phyloP scores from a whole-genome alignment of 1,140 invertebrate species.

The Aleiodes sp. region DNA sequence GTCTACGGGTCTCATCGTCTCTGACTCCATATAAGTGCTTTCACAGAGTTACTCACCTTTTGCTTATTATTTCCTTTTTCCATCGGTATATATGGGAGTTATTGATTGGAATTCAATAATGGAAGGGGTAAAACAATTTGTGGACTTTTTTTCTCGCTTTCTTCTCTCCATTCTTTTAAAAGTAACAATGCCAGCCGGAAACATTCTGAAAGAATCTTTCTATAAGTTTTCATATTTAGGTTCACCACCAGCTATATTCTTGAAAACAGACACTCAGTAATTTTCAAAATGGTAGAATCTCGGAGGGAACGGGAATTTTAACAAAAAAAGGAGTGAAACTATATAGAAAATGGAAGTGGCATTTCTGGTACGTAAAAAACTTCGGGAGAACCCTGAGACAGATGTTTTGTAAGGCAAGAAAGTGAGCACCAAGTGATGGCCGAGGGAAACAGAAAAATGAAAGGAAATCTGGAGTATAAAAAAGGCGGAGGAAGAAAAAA shows the following conservation, averaged over 20 bases:
- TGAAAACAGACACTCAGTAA: neutral
- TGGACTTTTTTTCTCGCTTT: no score
- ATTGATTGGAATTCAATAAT: neutral
- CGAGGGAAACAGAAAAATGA: constrained; percentile 10
- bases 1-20: neutral
- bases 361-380: neutral
- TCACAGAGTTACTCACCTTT: neutral
- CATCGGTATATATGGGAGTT: neutral
- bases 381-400: neutral
- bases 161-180: no score
- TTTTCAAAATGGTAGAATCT: neutral
- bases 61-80: neutral
- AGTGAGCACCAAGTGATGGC: neutral
- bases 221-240: no score
- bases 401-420: constrained; percentile 10
- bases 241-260: no score
- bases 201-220: no score
- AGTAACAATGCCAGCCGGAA: no score
- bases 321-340: neutral
- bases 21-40: neutral
- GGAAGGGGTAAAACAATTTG: neutral
- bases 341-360: constrained; percentile 7
- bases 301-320: neutral
- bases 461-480: neutral
- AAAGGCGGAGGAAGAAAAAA: neutral